Evolutionary conservation across 2,888 invertebrate species (phyloP).

Genomic region (Tenthredo mesomela): DNA sequence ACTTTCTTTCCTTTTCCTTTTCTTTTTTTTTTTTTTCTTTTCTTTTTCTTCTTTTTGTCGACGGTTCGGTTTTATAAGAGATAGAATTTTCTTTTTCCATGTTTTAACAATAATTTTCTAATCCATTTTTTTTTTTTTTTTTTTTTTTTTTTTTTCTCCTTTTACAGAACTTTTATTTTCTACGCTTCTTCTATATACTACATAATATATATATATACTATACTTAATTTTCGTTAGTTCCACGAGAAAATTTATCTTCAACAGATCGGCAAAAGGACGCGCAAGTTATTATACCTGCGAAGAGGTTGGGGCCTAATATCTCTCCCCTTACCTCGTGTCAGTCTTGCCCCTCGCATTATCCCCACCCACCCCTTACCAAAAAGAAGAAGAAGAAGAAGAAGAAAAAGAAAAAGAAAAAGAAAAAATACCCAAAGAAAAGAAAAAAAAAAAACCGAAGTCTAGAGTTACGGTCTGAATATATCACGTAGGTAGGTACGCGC

Average conservation of each 20-base stretch:
- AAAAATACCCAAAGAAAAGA: neutral
- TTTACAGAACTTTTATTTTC: neutral
- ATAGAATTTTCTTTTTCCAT: neutral
- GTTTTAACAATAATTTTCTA: neutral
- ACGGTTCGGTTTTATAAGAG: neutral
- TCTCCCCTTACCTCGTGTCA: constrained; percentile 23
- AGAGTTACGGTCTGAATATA: constrained; percentile 37
- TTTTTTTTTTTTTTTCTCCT: neutral
- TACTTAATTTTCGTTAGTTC: neutral
- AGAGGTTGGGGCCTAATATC: constrained; percentile 2
- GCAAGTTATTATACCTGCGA: constrained; percentile 12
- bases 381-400: neutral
- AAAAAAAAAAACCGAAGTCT: constrained; percentile 7
- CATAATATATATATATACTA: neutral
- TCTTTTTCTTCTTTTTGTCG: neutral
- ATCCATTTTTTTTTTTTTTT: neutral
- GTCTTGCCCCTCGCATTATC: constrained; percentile 33
- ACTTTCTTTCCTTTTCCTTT: neutral
- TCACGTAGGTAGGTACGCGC: neutral
- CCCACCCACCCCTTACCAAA: neutral
- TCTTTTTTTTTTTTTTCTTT: neutral
- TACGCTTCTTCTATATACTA: neutral
- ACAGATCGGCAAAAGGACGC: constrained; percentile 33
- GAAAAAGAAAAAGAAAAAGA: neutral
- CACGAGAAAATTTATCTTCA: constrained; percentile 8